A percentile compares a stretch with the other conserved stretches of the same genome.
phyloP scores from a whole-genome alignment of 1,140 invertebrate genomes.

The Hyles vespertilio region DNA sequence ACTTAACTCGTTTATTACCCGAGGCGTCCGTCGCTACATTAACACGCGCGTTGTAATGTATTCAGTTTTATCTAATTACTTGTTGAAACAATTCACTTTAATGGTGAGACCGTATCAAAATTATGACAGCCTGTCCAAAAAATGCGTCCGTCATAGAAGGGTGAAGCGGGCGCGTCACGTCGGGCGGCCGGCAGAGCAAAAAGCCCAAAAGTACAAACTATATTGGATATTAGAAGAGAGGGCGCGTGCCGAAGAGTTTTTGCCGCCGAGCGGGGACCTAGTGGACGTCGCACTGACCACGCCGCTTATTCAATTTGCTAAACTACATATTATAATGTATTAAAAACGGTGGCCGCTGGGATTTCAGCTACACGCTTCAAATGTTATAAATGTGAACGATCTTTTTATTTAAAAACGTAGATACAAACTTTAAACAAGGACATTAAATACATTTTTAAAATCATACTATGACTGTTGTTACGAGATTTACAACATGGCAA shows the following conservation, averaged over 20 bases:
- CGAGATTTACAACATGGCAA: too few relatives aligned
- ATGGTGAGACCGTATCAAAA: conserved; percentile 22
- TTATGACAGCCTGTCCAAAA: conserved; percentile 39
- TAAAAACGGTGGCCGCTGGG: conserved; percentile 6
- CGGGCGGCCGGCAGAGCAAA: conserved; percentile 39
- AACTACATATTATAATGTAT: conserved; percentile 19
- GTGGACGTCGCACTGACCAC: conserved; percentile 21
- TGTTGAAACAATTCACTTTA: neutral
- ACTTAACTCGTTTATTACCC: too few relatives aligned
- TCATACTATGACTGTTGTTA: too few relatives aligned
- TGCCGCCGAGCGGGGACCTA: conserved; percentile 41
- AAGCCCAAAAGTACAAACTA: conserved; percentile 58
- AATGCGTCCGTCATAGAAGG: conserved; percentile 57
- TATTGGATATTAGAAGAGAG: conserved; percentile 70
- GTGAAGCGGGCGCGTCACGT: conserved; percentile 62
- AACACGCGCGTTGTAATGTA: too few relatives aligned
- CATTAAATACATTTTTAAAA: too few relatives aligned
- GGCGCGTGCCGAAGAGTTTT: conserved; percentile 57
- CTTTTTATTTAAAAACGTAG: too few relatives aligned
- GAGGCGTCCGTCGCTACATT: too few relatives aligned
- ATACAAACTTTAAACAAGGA: too few relatives aligned
- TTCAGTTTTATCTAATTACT: too few relatives aligned
- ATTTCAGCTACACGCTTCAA: neutral
- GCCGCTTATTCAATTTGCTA: conserved; percentile 34
- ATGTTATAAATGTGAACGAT: too few relatives aligned